Percentiles rank a stretch among this genome's conserved stretches.
These are phyloP conservation scores for Falco rusticolus DNA, from an alignment of 2,797 vertebrate species.

Conservation along the genomic window DNA sequence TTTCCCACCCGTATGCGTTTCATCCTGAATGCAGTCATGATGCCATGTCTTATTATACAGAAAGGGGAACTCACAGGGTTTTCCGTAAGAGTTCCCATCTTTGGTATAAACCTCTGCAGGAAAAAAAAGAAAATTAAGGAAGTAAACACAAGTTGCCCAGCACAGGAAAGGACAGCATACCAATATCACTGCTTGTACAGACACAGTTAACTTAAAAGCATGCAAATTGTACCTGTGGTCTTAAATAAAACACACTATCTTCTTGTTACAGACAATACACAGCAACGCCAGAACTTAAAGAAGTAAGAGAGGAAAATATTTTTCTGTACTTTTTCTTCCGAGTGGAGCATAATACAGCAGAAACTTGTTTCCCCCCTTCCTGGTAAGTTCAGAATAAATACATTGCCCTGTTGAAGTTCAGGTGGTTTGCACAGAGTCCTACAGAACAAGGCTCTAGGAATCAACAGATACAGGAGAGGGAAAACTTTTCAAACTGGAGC, in stretches of 20 bases:
- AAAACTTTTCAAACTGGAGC: not conserved
- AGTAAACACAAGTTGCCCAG: not conserved
- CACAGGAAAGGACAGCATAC: not conserved
- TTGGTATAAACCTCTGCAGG: slow-evolving; percentile 87
- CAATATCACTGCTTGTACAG: not conserved
- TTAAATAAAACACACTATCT: not conserved
- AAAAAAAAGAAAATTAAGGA: not conserved
- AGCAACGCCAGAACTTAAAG: not conserved
- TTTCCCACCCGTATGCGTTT: not conserved
- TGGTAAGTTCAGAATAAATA: not conserved
- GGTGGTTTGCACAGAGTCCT: not conserved
- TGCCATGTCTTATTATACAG: slow-evolving; percentile 84
- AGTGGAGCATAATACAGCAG: not conserved
- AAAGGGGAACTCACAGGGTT: slow-evolving; percentile 91
- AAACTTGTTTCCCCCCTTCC: not conserved
- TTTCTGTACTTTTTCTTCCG: not conserved
- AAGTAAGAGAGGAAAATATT: not conserved
- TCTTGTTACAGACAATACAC: not conserved
- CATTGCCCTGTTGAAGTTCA: not conserved
- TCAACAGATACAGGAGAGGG: not conserved
- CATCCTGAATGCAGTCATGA: slow-evolving; percentile 84
- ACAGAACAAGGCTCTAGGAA: not conserved
- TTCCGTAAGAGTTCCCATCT: slow-evolving; percentile 87
- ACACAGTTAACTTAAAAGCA: not conserved
- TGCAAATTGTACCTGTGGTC: not conserved